Conservation (phyloP, 2,888 invertebrate species). For the Micoletzkya japonica region DNA sequence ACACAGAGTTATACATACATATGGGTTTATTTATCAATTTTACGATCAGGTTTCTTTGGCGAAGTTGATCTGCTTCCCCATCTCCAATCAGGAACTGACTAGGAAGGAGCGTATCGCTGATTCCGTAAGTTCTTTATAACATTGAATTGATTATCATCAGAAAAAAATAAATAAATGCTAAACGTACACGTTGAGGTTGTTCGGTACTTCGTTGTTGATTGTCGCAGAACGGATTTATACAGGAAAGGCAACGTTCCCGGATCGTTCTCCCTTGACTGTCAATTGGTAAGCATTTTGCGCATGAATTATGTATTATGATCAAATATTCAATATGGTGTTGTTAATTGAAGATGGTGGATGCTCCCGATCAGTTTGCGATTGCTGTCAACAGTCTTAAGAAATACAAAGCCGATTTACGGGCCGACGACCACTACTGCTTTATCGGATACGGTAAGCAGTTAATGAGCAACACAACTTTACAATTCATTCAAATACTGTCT, state of each 20-base stretch:
- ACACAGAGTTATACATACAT: too few relatives aligned
- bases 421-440: constrained; percentile 75
- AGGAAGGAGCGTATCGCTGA: constrained; percentile 68
- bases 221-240: constrained; percentile 92
- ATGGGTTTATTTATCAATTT: too few relatives aligned
- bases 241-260: constrained; percentile 94
- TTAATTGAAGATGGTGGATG: constrained; percentile 80
- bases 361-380: constrained; percentile 88
- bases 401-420: constrained; percentile 75
- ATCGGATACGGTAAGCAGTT: constrained; percentile 84
- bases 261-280: constrained; percentile 95
- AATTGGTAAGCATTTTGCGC: constrained; percentile 72
- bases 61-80: constrained; percentile 84
- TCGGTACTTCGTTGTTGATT: constrained; percentile 90
- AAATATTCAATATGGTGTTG: background rate
- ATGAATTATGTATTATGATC: background rate
- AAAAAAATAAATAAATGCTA: background rate
- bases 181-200: constrained; percentile 34
- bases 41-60: constrained; percentile 63
- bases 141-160: background rate
- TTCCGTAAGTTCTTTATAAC: constrained; percentile 4
- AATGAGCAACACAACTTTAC: too few relatives aligned
- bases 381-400: constrained; percentile 88
- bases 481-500: too few relatives aligned
- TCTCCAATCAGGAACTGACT: constrained; percentile 89